Evolutionary conservation across 2,797 vertebrate genomes (phyloP), one percentile per base, ranked within the genome.

Genomic region (Hozukius guyotensis): DNA sequence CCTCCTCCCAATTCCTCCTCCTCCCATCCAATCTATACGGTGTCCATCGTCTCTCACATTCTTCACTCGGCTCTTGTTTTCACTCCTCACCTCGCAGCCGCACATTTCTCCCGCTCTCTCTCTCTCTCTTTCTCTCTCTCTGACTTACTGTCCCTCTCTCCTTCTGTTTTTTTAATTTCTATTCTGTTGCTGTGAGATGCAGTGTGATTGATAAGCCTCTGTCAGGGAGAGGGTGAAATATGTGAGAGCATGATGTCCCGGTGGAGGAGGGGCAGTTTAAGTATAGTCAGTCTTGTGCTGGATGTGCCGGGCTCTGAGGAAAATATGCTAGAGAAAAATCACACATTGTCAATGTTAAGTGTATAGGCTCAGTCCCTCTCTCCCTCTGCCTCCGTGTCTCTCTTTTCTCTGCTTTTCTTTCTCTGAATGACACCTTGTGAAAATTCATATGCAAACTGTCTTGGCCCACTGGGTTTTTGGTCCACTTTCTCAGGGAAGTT

Each of bases 161-260:
- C 27, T 46, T 52, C 12, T 70, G 8, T 64, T 49, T 67, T 36
- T 22, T 71, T 46, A 61, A 69, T 42, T 62, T 52, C 20, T 20
- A 62, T 65, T 75, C 24, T 52, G 75, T 72, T 69, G 63, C 77
- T 60, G 59, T 77, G 67, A 71, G 71, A 78, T 67, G 59, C 62
- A 22, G 61, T 77, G 77, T 89, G 91, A 93, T 90, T 76, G 84
- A 92, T 71, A 82, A 83, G 81, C 66, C 27, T 68, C 49, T 81
- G 82, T 82, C 42, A 10, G 53, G 72, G 72, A 83, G 78, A 67
- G 65, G 80, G 74, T 88, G 80, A 85, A 77, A 65, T 83, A 90
- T 88, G 72, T 83, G 75, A 86, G 78, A 71, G 77, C 68, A 55
- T 42, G 49, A 27, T 65, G 81, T 84, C 84, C 78, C 25, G 8